Conservation (phyloP, 2,888 invertebrate genomes). For the Sphaerophoria taeniata region DNA sequence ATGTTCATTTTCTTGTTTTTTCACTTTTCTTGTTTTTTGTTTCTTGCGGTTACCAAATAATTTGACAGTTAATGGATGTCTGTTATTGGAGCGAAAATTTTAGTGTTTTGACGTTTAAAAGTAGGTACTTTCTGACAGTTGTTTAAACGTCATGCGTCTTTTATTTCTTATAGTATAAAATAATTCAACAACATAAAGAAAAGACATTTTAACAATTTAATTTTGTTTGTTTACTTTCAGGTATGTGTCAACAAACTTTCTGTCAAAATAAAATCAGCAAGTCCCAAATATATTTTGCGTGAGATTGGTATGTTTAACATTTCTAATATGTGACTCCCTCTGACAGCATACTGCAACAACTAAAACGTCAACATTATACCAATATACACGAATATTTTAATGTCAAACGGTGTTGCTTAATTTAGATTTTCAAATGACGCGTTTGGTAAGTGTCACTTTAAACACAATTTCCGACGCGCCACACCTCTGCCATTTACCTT, state of each 20-base stretch:
- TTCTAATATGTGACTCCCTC: no score
- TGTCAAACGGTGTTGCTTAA: constrained; percentile 62
- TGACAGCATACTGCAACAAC: constrained; percentile 43
- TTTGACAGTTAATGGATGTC: not conserved
- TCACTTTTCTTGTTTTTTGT: not conserved
- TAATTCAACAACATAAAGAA: not conserved
- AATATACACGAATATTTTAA: constrained; percentile 49
- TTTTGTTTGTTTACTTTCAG: constrained; percentile 37
- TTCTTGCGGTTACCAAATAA: not conserved
- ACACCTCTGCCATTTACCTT: not conserved
- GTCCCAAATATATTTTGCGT: not conserved
- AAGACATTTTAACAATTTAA: not conserved
- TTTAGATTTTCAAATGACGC: constrained; percentile 67
- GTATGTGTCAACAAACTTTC: constrained; percentile 17
- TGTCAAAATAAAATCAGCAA: not conserved
- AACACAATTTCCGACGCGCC: not conserved
- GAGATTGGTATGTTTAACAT: no score
- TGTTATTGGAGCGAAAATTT: not conserved
- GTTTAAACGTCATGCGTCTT: no score
- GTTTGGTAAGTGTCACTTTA: constrained; percentile 63
- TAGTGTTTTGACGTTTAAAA: not conserved
- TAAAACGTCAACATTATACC: not conserved
- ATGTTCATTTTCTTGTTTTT: constrained; percentile 10
- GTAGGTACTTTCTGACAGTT: no score
- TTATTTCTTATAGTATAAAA: not conserved